These are phyloP conservation scores for Protaetia brevitarsis DNA, from an alignment of 1,140 invertebrate species.

Conservation along the genomic window DNA sequence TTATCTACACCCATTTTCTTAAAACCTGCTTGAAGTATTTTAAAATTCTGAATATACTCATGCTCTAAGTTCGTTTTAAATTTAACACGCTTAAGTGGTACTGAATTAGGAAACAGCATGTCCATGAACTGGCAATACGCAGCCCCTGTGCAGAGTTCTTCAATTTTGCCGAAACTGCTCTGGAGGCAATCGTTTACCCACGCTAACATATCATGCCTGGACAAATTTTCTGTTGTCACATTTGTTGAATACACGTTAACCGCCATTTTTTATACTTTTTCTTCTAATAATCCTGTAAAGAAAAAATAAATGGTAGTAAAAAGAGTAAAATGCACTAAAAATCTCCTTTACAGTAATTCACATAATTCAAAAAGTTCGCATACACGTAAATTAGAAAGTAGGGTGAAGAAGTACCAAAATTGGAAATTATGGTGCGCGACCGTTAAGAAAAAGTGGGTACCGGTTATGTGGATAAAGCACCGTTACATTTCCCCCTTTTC, in stretches of 20 bases:
- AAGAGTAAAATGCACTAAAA: too few species aligned
- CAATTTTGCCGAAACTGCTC: conserved; percentile 93
- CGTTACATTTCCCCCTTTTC: conserved; percentile 6
- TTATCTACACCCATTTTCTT: conserved; percentile 98
- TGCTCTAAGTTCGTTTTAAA: conserved; percentile 98
- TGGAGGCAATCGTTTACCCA: conserved; percentile 98
- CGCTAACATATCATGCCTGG: conserved; percentile 95
- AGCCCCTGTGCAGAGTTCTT: conserved; percentile 95
- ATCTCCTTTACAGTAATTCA: not conserved
- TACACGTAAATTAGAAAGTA: conserved; percentile 30
- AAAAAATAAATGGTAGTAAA: too few species aligned
- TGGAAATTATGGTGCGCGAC: conserved; percentile 16
- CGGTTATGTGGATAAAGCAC: conserved; percentile 12
- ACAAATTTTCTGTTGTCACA: conserved; percentile 95
- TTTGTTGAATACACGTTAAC: conserved; percentile 99
- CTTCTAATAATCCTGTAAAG: not conserved
- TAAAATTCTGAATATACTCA: conserved; percentile 99
- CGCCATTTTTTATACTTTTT: conserved; percentile 22
- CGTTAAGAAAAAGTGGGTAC: conserved; percentile 12
- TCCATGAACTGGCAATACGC: conserved; percentile 99
- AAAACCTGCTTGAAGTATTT: conserved; percentile 93
- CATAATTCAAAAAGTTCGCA: conserved; percentile 1
- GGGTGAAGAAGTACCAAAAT: not conserved
- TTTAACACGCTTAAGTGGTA: conserved; percentile 94
- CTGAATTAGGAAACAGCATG: conserved; percentile 95